Base-by-base conservation (phyloP, 2,888 invertebrate species). In the Schrankia costaestrigalis region DNA sequence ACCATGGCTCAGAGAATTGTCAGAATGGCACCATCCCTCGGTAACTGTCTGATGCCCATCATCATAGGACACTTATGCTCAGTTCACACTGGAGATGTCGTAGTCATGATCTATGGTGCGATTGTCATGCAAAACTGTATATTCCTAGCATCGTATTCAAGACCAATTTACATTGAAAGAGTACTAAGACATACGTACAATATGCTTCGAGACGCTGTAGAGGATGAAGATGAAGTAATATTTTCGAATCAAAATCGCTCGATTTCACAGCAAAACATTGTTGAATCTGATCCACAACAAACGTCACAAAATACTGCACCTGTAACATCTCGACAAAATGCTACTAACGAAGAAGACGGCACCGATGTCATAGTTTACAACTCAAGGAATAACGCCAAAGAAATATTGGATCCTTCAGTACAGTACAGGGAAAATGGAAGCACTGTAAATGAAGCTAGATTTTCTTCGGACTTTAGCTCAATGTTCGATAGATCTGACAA, bases 221-320 rank as follows among this genome's bases (percentile, higher is more conserved):
- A 89, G 36, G 89, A 89, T 29, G 89, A 89, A 10, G 91, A 91
- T 48, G 90, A 90, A 66, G 89, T 90, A 2, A 89, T 91, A 49
- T 90, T 90, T 50, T 86, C 90, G 0, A 85, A 83, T 46, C 79
- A 79, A 68, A 68, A 49, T 25, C 44, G 46, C 5, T 14, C 26
- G n/a, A 28, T 26, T 17, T 32, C 31, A 39, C 44, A 37, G 25
- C 25, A 36, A 19, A 39, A 30, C n/a, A n/a, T n/a, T n/a, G n/a
- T n/a, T n/a, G n/a, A n/a, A n/a, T n/a, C n/a, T n/a, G n/a, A n/a
- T n/a, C 4, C 31, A n/a, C 31, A 17, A 11, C 9, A 9, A 9
- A 7, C 12, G 8, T 7, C n/a, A 3, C 6, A 5, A 13, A 25
- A 10, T 13, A 4, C 25, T 13, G 1, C 6, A 3, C 11, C 25